Percentiles rank a stretch among this genome's conserved stretches.
Conservation (phyloP, 2,888 invertebrate species). For the Polydrusus tereticollis region DNA sequence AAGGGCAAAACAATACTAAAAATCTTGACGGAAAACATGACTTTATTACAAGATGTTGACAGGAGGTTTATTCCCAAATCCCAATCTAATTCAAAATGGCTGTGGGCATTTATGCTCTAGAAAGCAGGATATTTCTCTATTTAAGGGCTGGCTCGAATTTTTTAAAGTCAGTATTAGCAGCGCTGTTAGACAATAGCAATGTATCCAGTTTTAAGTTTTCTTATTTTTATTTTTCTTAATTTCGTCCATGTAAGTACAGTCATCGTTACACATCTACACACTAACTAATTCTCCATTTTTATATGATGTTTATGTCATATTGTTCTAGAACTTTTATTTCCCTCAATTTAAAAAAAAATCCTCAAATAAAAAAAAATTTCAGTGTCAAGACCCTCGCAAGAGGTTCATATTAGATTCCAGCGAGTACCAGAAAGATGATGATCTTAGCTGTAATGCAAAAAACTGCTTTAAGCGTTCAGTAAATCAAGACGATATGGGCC, state of each 20-base stretch:
- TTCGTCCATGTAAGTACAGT: slow-evolving; percentile 56
- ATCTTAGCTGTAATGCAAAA: slow-evolving; percentile 47
- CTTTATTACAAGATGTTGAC: slow-evolving; percentile 44
- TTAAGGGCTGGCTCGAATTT: slow-evolving; percentile 44
- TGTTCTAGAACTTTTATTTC: too few relatives aligned
- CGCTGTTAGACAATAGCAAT: slow-evolving; percentile 3
- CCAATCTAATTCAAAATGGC: slow-evolving; percentile 63
- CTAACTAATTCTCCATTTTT: too few relatives aligned
- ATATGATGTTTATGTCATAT: too few relatives aligned
- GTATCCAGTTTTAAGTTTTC: slow-evolving; percentile 30
- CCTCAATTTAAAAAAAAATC: too few relatives aligned
- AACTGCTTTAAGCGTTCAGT: slow-evolving; percentile 55
- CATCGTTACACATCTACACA: too few relatives aligned
- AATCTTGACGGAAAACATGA: slow-evolving; percentile 28
- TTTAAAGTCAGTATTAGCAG: slow-evolving; percentile 15
- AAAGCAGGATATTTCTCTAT: slow-evolving; percentile 60
- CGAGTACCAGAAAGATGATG: slow-evolving; percentile 51
- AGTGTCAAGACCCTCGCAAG: slow-evolving; percentile 58
- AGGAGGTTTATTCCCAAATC: slow-evolving; percentile 62
- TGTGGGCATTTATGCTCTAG: slow-evolving; percentile 58
- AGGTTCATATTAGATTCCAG: slow-evolving; percentile 29
- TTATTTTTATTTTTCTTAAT: slow-evolving; percentile 37
- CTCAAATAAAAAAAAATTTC: slow-evolving; percentile 40
- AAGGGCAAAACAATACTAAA: slow-evolving; percentile 10
- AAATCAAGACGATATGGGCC: slow-evolving; percentile 60